phyloP scores from a whole-genome alignment of 2,888 invertebrate species.

The Autographa gamma region DNA sequence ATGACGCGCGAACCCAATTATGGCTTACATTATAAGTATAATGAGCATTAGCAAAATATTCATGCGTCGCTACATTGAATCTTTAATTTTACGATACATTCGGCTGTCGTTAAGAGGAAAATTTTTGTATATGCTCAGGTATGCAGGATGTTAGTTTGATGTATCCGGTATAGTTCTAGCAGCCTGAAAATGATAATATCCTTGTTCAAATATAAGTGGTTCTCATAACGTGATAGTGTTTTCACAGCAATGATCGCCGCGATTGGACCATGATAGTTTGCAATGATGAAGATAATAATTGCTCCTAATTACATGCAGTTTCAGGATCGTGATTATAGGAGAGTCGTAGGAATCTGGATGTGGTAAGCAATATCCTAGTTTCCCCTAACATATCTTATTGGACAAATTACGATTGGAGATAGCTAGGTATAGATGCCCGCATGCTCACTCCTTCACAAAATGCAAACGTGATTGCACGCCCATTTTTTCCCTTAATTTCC shows the following conservation, averaged over 20 bases:
- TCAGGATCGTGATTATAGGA: no score
- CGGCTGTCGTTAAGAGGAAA: slow-evolving; percentile 58
- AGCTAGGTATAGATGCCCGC: not conserved
- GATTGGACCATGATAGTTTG: no score
- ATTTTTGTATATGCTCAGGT: slow-evolving; percentile 19
- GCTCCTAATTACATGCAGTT: no score
- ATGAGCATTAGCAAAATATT: slow-evolving; percentile 79
- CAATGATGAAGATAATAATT: no score
- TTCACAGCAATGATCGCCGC: no score
- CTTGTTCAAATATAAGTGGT: no score
- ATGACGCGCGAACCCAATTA: slow-evolving; percentile 81
- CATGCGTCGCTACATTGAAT: slow-evolving; percentile 75
- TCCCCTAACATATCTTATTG: no score
- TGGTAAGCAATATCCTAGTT: no score
- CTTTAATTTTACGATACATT: slow-evolving; percentile 69
- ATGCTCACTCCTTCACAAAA: not conserved
- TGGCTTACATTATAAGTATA: slow-evolving; percentile 80
- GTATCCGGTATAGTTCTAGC: not conserved
- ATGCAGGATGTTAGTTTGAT: not conserved
- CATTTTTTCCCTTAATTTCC: not conserved
- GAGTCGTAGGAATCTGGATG: no score
- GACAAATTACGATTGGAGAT: no score
- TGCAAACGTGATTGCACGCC: not conserved
- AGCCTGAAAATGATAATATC: not conserved
- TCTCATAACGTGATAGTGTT: no score